Percentiles rank a stretch among this genome's conserved stretches.
Evolutionary conservation across 2,797 vertebrate genomes (phyloP).

Genomic region (Onychomys arenicola): DNA sequence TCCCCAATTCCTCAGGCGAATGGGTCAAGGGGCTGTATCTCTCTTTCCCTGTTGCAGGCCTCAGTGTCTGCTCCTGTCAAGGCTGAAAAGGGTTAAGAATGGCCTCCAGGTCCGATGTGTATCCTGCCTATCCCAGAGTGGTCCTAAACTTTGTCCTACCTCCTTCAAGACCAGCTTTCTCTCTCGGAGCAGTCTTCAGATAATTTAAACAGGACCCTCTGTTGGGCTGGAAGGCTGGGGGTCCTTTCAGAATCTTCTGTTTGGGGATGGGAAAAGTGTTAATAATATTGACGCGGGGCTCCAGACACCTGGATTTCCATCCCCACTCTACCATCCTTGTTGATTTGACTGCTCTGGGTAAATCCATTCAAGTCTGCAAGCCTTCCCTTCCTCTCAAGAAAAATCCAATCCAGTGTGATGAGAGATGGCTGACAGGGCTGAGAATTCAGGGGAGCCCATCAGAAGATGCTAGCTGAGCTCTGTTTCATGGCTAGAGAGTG

Average conservation of each 20-base stretch:
- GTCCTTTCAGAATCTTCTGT: slow-evolving; percentile 44
- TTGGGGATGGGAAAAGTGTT: not conserved
- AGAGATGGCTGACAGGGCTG: not conserved
- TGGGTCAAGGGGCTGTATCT: not conserved
- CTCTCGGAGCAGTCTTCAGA: not conserved
- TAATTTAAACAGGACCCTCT: not conserved
- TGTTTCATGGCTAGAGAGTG: not conserved
- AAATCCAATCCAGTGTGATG: not conserved
- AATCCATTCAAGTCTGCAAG: not conserved
- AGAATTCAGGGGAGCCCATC: slow-evolving; percentile 39
- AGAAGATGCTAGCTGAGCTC: slow-evolving; percentile 42
- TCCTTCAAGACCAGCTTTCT: not conserved
- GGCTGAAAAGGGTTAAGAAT: slow-evolving; percentile 30
- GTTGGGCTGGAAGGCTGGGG: not conserved
- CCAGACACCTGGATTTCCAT: not conserved
- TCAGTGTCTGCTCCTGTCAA: not conserved
- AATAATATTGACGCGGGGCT: not conserved
- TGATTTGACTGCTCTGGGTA: slow-evolving; percentile 35
- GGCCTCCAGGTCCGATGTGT: not conserved
- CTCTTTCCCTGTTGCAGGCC: slow-evolving; percentile 18
- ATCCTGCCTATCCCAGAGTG: not conserved
- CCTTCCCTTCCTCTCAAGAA: not conserved
- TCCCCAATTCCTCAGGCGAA: not conserved
- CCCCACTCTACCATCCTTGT: not conserved
- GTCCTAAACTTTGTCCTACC: slow-evolving; percentile 58